Evolutionary conservation across 2,888 invertebrate species (phyloP), one percentile per base, ranked within the genome.

Genomic region (Heliconius sara): DNA sequence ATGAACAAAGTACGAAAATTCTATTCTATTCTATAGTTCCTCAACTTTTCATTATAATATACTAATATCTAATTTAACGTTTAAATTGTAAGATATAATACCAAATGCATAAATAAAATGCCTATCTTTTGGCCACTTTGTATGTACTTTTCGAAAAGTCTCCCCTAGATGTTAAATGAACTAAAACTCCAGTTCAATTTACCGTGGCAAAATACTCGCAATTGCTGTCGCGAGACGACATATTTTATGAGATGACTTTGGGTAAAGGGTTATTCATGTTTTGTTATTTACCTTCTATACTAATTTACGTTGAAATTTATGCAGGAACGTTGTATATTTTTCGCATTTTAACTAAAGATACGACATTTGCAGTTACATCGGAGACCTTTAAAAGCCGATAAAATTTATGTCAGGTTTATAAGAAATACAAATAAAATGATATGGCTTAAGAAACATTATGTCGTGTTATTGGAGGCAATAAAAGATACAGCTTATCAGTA

Each of bases 191-290:
- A 79, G 81, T 83, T 82, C 80, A 83, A 80, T 83, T 83, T 82
- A 66, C 78, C 78, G 79, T 83, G 81, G 80, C 79, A 80, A 81
- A 80, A 80, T 81, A 80, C 80, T 80, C 80, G 79, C 81, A 80
- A 82, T 82, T 76, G 81, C 78, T 81, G 77, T 81, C 81, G 80
- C 81, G 72, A 80, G 83, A 81, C 76, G 82, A 83, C 80, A 83
- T 84, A 83, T 83, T 84, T 84, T 82, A 84, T 82, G 83, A 84
- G 82, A 81, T 81, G 82, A 82, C 83, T 83, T 78, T 73, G 83
- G 81, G 80, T 85, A 84, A 86, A 84, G 84, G 84, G 85, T 84
- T 84, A 83, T 85, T 84, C 83, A 81, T 85, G 83, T 84, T 81
- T 82, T 82, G 79, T 74, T 81, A 81, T 81, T 81, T 81, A 76